Evolutionary conservation across 1,140 invertebrate species (phyloP).

Genomic region (Drosophila punjabiensis): DNA sequence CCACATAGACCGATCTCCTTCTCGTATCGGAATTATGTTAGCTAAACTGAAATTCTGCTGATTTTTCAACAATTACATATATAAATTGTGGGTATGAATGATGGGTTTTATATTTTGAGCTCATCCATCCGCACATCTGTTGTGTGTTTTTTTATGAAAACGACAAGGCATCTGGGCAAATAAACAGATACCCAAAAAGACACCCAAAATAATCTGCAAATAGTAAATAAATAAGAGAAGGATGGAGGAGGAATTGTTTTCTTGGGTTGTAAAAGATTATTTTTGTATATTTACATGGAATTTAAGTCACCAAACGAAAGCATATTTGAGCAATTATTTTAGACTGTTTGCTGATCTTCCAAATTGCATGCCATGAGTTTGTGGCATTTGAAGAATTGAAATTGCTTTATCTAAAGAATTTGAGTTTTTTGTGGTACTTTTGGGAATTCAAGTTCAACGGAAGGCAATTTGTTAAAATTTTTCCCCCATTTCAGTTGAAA

Average conservation of each 20-base stretch:
- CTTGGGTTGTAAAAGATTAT: background rate
- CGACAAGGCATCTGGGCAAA: slow-evolving; percentile 47
- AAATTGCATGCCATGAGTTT: background rate
- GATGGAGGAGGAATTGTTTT: slow-evolving; percentile 10
- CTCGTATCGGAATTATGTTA: slow-evolving; percentile 43
- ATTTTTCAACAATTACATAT: slow-evolving; percentile 44
- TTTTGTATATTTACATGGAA: background rate
- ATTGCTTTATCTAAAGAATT: background rate
- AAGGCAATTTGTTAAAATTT: no score
- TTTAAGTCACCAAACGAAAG: slow-evolving; percentile 3
- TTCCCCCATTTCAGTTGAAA: background rate
- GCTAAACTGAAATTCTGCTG: slow-evolving; percentile 41
- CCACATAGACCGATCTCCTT: slow-evolving; percentile 7
- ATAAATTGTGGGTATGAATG: slow-evolving; percentile 11
- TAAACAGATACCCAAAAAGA: slow-evolving; percentile 42
- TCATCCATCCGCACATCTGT: slow-evolving; percentile 67
- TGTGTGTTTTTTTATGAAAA: slow-evolving; percentile 36
- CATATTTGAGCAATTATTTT: background rate
- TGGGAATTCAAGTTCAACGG: background rate
- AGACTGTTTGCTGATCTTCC: background rate
- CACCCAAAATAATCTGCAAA: slow-evolving; percentile 27
- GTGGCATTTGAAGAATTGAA: background rate
- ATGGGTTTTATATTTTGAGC: slow-evolving; percentile 42
- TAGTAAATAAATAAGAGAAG: slow-evolving; percentile 37
- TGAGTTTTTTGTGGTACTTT: no score